Evolutionary conservation across 1,140 invertebrate genomes (phyloP), one percentile per base, ranked within the genome.

Genomic region (Brachionus plicatilis): DNA sequence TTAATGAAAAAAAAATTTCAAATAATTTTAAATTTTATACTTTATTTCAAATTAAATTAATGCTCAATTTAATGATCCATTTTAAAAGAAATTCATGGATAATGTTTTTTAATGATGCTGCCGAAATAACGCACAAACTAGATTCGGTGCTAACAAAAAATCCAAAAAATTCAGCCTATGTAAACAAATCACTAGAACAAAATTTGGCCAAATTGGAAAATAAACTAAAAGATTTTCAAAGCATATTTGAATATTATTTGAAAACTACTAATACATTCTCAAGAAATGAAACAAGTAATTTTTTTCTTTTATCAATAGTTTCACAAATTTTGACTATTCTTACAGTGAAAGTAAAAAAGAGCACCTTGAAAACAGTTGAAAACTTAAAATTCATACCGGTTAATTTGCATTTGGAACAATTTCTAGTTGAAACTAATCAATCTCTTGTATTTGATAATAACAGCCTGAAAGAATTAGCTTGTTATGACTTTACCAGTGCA

Each of bases 401-500:
- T 3, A 82, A 82, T 82, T 24, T 82, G 24, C 79, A 82, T 47
- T 37, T 82, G 11, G 79, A 82, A 82, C 53, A 82, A 68, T 82
- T 82, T 45, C 33, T 82, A 29, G 79, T 82, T 3, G 65, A 82
- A 82, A 82, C 53, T 12, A 65, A 60, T 65, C 37, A 82, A 24
- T 45, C 50, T 27, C 43, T 27, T 29, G 11, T 76, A 33, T 76
- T 76, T 76, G 72, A 76, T 9, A 50, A 50, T 76, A 76, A 20
- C 7, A 76, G 12, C 53, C 17, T 50, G 41, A 68, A 20, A 14
- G 76, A 80, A 47, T 12, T 33, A 29, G 2, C 53, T 41, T 82
- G 79, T 17, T 82, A 82, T 47, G 79, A 82, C 41, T 82, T 82
- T 68, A 82, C 79, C 5, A 82, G 79, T 41, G 79, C 66, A 20